Evolutionary conservation across 2,797 vertebrate genomes (phyloP).

Genomic region (Rhincodon typus): DNA sequence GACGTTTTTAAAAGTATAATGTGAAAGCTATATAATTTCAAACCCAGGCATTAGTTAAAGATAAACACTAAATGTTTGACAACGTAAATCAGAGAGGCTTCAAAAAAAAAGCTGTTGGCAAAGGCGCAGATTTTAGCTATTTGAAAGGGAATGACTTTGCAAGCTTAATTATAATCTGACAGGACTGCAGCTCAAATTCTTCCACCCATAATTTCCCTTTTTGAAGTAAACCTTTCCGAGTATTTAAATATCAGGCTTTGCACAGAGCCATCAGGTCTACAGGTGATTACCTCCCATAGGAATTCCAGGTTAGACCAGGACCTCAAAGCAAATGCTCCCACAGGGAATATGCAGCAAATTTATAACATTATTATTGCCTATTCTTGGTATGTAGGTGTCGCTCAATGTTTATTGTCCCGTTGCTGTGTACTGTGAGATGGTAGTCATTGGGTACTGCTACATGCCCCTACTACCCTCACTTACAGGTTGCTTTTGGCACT

Average conservation of each 20-base stretch:
- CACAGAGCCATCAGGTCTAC: background rate
- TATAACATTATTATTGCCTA: background rate
- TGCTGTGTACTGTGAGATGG: background rate
- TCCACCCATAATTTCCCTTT: constrained; percentile 18
- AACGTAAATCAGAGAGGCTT: background rate
- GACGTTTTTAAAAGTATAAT: background rate
- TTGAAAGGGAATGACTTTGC: background rate
- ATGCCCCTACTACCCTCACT: background rate
- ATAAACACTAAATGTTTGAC: constrained; percentile 14
- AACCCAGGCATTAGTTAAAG: background rate
- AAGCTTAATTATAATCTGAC: background rate
- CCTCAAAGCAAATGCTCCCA: background rate
- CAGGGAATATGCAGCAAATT: background rate
- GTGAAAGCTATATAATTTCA: background rate
- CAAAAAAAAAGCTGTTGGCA: background rate
- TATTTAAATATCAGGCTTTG: background rate
- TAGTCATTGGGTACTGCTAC: background rate
- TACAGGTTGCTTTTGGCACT: too few relatives aligned
- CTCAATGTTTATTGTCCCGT: background rate
- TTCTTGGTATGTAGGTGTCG: background rate
- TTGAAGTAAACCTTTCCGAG: background rate
- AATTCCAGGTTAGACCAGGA: background rate
- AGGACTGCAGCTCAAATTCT: background rate
- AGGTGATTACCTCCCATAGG: background rate
- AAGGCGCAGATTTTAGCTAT: background rate